These are phyloP conservation scores for Onychorhynchus coronatus DNA, from an alignment of 2,113 vertebrate genomes.

Conservation along the genomic window DNA sequence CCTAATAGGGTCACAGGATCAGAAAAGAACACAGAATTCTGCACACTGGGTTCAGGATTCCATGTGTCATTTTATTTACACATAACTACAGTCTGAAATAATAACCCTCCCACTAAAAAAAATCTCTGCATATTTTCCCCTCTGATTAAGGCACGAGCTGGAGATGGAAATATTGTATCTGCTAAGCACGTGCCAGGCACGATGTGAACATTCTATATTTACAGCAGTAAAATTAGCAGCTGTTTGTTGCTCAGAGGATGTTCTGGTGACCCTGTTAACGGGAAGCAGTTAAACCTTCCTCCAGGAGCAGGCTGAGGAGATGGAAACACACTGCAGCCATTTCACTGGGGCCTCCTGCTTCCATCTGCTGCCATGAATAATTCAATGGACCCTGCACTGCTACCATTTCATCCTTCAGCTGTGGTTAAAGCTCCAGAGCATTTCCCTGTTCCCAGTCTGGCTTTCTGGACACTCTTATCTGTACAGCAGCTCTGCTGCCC, in stretches of 20 bases:
- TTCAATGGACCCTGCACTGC: neutral
- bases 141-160: neutral
- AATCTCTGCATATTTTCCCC: neutral
- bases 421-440: neutral
- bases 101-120: neutral
- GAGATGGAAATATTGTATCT: slow-evolving; percentile 10
- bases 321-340: neutral
- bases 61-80: neutral
- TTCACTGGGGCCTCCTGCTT: neutral
- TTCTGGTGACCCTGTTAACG: neutral
- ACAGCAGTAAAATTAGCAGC: neutral
- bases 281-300: neutral
- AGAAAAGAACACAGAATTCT: neutral
- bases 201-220: neutral
- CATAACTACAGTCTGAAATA: neutral
- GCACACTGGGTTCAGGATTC: neutral
- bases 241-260: neutral
- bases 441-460: neutral
- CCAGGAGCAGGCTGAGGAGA: neutral
- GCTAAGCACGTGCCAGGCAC: neutral
- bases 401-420: neutral
- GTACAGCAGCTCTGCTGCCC: neutral
- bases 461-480: neutral
- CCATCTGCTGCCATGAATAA: slow-evolving; percentile 54
- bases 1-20: slow-evolving; percentile 11